Base-by-base conservation (phyloP, 2,797 vertebrate genomes). In the Pteronotus mesoamericanus region DNA sequence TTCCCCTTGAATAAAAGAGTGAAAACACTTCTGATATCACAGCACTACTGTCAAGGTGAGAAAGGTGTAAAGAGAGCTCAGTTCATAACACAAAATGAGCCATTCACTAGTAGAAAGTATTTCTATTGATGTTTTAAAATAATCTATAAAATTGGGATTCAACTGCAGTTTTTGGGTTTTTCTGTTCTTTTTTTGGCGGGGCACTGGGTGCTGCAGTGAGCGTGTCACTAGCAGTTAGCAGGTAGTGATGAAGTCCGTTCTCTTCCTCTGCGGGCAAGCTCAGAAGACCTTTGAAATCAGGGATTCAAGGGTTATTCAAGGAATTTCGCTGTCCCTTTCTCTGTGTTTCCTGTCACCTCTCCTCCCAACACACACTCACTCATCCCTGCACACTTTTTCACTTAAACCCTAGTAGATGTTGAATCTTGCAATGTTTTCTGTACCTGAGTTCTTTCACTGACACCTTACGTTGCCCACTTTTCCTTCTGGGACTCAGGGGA, bases 401-500 rank as follows among this genome's bases (percentile, higher is more conserved):
- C 68, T 79, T 75, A 74, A 94, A 46, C 51, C 19, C 48, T 21
- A n/a, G 24, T 39, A 39, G 61, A 9, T 55, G 64, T 15, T 83
- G 79, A 68, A n/a, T 84, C 59, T 66, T 82, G 8, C 87, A 66
- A 24, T 55, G 14, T 66, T 85, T 86, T 82, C 66, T 82, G 75
- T 55, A 74, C 87, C 94, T 93, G 77, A 97, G 75, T 88, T 88
- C 72, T 97, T 96, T 96, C 94, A 82, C 89, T 82, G 85, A 96
- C 82, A 94, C 95, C 94, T 90, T 53, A 26, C 29, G 69, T 74
- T 88, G 90, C 85, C 87, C 51, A 3, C 83, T 64, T 53, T 57
- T 22, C 61, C 85, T 74, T n/a, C n/a, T 10, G 37, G 69, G 91
- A 37, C 46, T n/a, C 1, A 11, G 24, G 59, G 59, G 74, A 51